Percentiles rank a stretch among this genome's conserved stretches.
Evolutionary conservation across 2,113 vertebrate species (phyloP).

Genomic region (Eurystomus gularis): DNA sequence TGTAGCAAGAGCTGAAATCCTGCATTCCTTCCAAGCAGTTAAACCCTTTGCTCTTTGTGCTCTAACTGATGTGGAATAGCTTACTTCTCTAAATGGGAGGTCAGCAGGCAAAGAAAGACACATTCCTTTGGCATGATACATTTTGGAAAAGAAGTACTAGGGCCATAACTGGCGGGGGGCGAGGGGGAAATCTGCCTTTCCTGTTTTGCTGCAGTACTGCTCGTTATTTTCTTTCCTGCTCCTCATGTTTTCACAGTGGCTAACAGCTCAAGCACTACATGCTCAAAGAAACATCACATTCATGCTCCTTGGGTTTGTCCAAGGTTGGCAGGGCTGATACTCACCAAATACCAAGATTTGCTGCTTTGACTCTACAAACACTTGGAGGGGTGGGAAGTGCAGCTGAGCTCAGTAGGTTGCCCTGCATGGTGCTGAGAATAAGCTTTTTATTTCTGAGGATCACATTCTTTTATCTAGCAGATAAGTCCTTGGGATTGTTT

Average conservation of each 20-base stretch:
- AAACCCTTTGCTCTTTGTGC: background rate
- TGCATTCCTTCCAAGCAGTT: background rate
- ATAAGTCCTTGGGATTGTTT: background rate
- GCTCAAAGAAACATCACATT: background rate
- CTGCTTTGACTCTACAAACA: constrained; percentile 26
- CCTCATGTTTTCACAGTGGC: background rate
- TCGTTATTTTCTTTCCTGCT: background rate
- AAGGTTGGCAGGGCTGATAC: background rate
- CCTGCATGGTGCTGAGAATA: background rate
- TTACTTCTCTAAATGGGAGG: background rate
- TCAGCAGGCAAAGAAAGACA: constrained; percentile 11
- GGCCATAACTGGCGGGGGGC: background rate
- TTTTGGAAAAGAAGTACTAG: background rate
- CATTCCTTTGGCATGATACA: constrained; percentile 37
- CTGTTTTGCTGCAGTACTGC: background rate
- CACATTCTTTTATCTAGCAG: constrained; percentile 4
- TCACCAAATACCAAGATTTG: background rate
- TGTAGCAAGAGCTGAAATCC: background rate
- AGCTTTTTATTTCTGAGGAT: constrained; percentile 23
- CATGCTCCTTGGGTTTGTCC: background rate
- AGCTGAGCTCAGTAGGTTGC: background rate
- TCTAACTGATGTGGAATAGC: background rate
- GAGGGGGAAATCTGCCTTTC: background rate
- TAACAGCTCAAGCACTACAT: background rate
- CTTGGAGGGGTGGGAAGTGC: background rate